Evolutionary conservation across 2,797 vertebrate species (phyloP).

Genomic region (Tinamus major): DNA sequence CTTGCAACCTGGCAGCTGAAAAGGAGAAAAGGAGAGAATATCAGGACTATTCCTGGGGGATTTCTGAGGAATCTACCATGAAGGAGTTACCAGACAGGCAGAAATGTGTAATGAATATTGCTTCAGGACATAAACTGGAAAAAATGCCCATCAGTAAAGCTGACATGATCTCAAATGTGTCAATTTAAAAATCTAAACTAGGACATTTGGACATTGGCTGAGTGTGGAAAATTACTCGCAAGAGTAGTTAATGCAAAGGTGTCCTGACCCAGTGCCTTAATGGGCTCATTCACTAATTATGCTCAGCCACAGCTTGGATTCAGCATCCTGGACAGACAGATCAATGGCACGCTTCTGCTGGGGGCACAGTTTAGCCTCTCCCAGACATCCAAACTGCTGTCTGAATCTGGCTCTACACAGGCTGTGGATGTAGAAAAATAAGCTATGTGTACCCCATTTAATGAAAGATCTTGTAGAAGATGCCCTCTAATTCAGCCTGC

Average conservation of each 20-base stretch:
- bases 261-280: background rate
- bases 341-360: rapidly evolving
- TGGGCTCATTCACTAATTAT: background rate
- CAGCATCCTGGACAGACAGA: background rate
- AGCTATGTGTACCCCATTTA: background rate
- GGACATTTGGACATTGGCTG: background rate
- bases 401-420: background rate
- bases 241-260: background rate
- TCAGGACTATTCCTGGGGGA: background rate
- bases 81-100: background rate
- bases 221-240: background rate
- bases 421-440: background rate
- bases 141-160: background rate
- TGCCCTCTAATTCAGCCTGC: background rate
- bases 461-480: background rate
- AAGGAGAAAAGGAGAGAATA: background rate
- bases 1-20: background rate
- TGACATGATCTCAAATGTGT: background rate
- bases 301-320: background rate
- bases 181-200: background rate
- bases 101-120: background rate
- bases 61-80: background rate
- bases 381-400: background rate
- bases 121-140: background rate
- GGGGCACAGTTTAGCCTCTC: background rate